A percentile compares a stretch with the other conserved stretches of the same genome.
phyloP scores from a whole-genome alignment of 2,888 invertebrate species.

The Augochlorella aurata region DNA sequence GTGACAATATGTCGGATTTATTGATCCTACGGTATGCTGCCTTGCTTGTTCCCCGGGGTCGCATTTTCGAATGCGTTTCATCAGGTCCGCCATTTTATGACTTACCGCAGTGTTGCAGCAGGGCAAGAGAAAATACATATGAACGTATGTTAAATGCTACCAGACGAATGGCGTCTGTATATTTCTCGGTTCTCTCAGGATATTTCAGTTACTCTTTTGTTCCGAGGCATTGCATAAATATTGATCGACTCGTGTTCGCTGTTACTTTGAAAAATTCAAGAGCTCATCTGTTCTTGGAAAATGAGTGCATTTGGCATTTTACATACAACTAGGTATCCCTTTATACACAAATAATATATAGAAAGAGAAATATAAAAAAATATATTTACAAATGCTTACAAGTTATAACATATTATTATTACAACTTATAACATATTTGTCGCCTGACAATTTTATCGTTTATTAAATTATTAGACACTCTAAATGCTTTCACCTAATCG shows the following conservation, averaged over 20 bases:
- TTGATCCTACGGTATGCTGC: conserved; percentile 64
- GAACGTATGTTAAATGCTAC: conserved; percentile 28
- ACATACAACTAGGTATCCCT: no score
- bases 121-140: conserved; percentile 29
- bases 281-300: background rate
- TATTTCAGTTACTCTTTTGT: conserved; percentile 9
- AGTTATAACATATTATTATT: no score
- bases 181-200: conserved; percentile 25
- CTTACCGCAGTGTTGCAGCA: conserved; percentile 58
- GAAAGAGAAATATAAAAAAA: no score
- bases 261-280: background rate
- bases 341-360: no score
- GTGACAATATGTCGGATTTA: conserved; percentile 67
- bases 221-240: background rate
- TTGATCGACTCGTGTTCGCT: background rate
- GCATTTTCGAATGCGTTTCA: conserved; percentile 74
- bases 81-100: conserved; percentile 69
- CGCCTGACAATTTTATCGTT: no score
- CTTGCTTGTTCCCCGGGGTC: conserved; percentile 68
- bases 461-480: no score
- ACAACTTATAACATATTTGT: no score
- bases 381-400: no score
- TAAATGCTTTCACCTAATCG: no score
- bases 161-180: conserved; percentile 27
- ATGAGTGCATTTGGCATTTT: no score